Evolutionary conservation across 2,797 vertebrate genomes (phyloP), one percentile per base, ranked within the genome.

Genomic region (Philypnodon macrostomus): DNA sequence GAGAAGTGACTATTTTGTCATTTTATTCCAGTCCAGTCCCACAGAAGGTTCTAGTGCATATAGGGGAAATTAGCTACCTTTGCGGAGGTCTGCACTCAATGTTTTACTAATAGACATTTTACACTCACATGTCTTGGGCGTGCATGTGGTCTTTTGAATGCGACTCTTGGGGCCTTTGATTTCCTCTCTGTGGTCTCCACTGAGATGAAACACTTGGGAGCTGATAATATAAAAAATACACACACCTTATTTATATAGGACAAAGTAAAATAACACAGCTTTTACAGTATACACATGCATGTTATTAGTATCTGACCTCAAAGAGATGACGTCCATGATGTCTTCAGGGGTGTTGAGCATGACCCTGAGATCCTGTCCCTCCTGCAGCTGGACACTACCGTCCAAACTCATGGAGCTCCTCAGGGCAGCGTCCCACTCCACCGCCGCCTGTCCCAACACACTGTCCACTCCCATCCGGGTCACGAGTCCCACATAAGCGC

Each of bases 281-380:
- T 23, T 23, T 23, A 23, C 21, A 23, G 21, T 23, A 23, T 6
- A 23, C 21, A 30, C 9, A 30, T 30, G 6, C 3, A 23, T n/a
- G n/a, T 23, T 23, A 23, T 23, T 3, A 23, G 2, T 11, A 4
- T 21, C n/a, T 23, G 2, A 93, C 93, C 89, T 92, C 69, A 93
- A 77, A 70, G 89, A 80, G 17, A 95, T 27, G 37, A 95, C 79
- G 55, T 95, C 92, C 89, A 92, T 84, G 2, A 82, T 57, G 14
- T 94, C 92, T 73, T 93, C 91, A 0, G 93, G 92, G 2, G 88
- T 91, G 75, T 95, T 94, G 5, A 95, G 83, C 2, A 86, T 87
- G 56, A 92, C 68, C 56, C 90, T 88, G 48, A 94, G 53, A 9
- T 91, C 92, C 46, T 72, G 89, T 1, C 92, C 93, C 31, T 91